Conservation (phyloP, 2,113 vertebrate species). For the Meleagris gallopavo region DNA sequence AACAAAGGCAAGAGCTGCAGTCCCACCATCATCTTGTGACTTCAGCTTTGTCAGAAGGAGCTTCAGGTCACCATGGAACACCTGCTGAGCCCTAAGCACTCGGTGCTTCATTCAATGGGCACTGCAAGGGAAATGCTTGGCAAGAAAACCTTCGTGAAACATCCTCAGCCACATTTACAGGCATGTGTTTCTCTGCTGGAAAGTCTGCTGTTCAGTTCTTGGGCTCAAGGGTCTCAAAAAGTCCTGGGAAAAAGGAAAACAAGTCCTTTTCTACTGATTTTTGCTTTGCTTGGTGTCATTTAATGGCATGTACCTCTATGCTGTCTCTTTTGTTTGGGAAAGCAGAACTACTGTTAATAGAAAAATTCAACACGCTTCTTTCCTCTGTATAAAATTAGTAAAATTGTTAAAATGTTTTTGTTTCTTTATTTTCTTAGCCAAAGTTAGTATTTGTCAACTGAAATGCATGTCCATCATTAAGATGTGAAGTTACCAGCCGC, state of each 20-base stretch:
- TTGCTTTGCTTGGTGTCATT: background rate
- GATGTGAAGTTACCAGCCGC: background rate
- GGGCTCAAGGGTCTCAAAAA: background rate
- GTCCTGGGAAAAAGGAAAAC: background rate
- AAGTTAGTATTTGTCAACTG: background rate
- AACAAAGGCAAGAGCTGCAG: slow-evolving; percentile 6
- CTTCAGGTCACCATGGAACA: background rate
- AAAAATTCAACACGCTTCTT: background rate
- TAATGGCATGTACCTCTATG: background rate
- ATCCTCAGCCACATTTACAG: background rate
- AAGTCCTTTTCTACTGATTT: background rate
- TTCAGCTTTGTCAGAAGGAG: background rate
- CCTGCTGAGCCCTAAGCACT: background rate
- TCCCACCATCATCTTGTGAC: background rate
- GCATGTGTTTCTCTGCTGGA: background rate
- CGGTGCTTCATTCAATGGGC: background rate
- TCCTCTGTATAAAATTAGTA: background rate
- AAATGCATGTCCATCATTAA: background rate
- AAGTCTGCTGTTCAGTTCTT: background rate
- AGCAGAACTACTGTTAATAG: background rate
- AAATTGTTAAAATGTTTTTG: background rate
- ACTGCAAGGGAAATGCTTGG: background rate
- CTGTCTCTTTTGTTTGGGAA: background rate
- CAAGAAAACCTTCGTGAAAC: background rate
- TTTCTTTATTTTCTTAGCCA: background rate